These are phyloP conservation scores for Cydia amplana DNA, from an alignment of 1,140 invertebrate species.

Conservation along the genomic window DNA sequence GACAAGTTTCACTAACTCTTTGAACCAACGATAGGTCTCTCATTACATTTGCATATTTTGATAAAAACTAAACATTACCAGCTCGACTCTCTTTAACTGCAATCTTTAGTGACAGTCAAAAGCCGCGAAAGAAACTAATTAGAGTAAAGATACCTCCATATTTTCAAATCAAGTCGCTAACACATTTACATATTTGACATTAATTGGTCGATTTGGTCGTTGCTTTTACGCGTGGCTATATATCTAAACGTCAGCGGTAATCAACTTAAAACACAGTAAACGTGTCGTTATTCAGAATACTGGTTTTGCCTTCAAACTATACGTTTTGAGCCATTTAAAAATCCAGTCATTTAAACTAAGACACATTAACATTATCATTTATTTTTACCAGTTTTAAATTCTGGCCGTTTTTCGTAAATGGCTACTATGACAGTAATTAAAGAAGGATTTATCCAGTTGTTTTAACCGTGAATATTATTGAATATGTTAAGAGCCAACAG, in stretches of 20 bases:
- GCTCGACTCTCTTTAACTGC: too few relatives aligned
- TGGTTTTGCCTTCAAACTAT: constrained; percentile 17
- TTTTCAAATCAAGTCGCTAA: constrained; percentile 18
- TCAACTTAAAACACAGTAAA: constrained; percentile 19
- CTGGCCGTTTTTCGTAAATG: constrained; percentile 17
- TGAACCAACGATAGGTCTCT: background rate
- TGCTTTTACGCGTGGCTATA: constrained; percentile 19
- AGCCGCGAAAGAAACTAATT: background rate
- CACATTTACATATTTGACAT: constrained; percentile 26
- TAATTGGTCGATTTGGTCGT: constrained; percentile 28
- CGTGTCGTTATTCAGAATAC: background rate
- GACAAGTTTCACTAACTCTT: constrained; percentile 11
- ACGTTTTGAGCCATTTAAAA: background rate
- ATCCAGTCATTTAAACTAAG: constrained; percentile 12
- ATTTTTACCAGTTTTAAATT: constrained; percentile 1
- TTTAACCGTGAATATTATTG: background rate
- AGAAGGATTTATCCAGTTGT: constrained; percentile 17
- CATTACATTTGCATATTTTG: background rate
- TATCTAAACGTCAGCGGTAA: background rate
- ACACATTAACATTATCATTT: background rate
- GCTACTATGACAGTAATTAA: background rate
- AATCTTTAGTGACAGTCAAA: background rate
- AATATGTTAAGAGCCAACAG: too few relatives aligned
- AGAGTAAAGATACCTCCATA: background rate
- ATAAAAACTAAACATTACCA: too few relatives aligned